Conservation (phyloP, 2,888 invertebrate genomes). For the Cantharis lateralis region DNA sequence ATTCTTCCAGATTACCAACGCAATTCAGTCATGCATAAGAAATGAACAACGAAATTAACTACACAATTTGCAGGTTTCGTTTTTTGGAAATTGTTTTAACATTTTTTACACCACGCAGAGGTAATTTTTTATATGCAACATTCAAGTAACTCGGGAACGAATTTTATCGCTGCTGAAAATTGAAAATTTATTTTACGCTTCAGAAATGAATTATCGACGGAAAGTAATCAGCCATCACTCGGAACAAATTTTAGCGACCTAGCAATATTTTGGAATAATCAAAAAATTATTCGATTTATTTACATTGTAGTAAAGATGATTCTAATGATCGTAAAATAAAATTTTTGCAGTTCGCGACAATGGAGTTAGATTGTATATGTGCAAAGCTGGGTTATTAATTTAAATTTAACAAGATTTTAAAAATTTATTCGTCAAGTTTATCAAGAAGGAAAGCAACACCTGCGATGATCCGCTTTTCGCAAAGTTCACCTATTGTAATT, state of each 20-base stretch:
- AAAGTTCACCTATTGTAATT: neutral
- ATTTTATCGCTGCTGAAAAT: neutral
- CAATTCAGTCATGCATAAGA: slow-evolving; percentile 15
- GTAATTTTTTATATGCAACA: neutral
- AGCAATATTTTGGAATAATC: no score
- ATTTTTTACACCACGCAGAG: neutral
- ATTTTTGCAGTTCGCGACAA: neutral
- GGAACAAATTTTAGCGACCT: no score
- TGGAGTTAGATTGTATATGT: neutral
- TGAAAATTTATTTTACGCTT: neutral
- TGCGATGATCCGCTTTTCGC: neutral
- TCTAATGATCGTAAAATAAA: no score
- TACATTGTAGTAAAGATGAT: no score
- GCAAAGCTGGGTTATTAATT: neutral
- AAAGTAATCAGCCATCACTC: neutral
- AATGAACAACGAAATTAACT: slow-evolving; percentile 9
- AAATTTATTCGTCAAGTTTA: neutral
- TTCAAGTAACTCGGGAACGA: neutral
- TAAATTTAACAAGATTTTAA: neutral
- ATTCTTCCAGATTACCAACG: slow-evolving; percentile 17
- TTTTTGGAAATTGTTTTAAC: neutral
- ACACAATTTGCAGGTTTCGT: neutral
- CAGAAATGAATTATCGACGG: neutral
- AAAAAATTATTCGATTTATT: no score
- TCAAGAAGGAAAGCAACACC: neutral